Evolutionary conservation across 1,140 invertebrate genomes (phyloP).

Genomic region (Hyphantria cunea): DNA sequence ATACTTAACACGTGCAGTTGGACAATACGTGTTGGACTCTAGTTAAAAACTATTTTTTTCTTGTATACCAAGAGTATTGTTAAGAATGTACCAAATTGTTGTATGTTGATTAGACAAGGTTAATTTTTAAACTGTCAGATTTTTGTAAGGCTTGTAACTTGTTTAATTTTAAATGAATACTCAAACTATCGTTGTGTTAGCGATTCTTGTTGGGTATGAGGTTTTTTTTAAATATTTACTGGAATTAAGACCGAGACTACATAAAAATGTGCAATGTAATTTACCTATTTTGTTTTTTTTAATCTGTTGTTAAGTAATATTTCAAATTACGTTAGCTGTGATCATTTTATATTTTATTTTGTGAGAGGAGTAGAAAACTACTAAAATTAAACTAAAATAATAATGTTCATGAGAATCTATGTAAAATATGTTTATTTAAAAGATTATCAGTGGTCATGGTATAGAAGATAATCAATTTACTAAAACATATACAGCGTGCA

Average conservation of each 20-base stretch:
- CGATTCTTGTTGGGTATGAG: not conserved
- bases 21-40: not conserved
- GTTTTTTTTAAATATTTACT: not conserved
- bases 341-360: not conserved
- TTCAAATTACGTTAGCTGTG: constrained; percentile 4
- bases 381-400: not conserved
- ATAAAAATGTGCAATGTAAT: constrained; percentile 3
- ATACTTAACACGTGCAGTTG: not conserved
- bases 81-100: not conserved
- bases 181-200: not conserved
- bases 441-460: not conserved
- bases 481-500: not conserved
- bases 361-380: not conserved
- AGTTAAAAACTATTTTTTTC: not conserved
- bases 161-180: constrained; percentile 3
- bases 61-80: not conserved
- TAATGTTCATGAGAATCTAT: not conserved
- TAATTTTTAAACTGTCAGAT: constrained; percentile 1
- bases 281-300: constrained; percentile 2
- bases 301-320: not conserved
- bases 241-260: not conserved
- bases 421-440: not conserved
- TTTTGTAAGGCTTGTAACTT: not conserved
- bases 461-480: constrained; percentile 7
- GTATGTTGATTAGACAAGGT: not conserved